Evolutionary conservation across 2,797 vertebrate genomes (phyloP), one percentile per base, ranked within the genome.

Genomic region (Limnodromus scolopaceus): DNA sequence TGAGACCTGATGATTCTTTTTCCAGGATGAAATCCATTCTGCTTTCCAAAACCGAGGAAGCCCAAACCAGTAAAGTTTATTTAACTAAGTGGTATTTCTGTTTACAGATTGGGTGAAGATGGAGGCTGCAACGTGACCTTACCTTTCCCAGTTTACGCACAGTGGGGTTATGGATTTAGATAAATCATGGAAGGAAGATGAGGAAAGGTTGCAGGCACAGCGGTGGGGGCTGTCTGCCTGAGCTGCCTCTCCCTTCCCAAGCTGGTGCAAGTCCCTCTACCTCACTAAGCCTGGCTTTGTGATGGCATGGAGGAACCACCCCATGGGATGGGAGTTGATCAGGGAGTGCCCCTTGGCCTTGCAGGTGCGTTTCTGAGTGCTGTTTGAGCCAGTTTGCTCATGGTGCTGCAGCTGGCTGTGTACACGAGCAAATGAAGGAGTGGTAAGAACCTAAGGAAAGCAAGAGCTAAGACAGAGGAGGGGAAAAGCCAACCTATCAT

Each of bases 181-280:
- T 20, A 48, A 80, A 83, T 46, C 10, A 7, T 11, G 19, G 46
- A 70, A 51, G 6, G 19, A 71, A 22, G 19, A 49, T 25, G 11
- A 51, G 30, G 34, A 68, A 72, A 34, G 41, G 43, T 68, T 68
- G 63, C 32, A 45, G 38, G 34, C 41, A 34, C 13, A 7, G 45
- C 11, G 1, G 3, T 0, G 0, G 43, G 14, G 27, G 9, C n/a
- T 7, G 3, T 36, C 70, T 76, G 18, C 46, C 53, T 28, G 28
- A 64, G 34, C 34, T 76, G 45, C 30, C 11, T 61, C 69, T 78
- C 30, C 30, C 24, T 48, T n/a, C 16, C 70, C 46, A 28, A 46
- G 16, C 39, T 43, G 27, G 0, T 38, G 46, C 72, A 54, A 68
- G 49, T 64, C 24, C 27, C 10, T 43, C 65, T 68, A 9, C 60